Base-by-base conservation (phyloP, 2,113 vertebrate genomes). In the Ptychochromis oligacanthus region DNA sequence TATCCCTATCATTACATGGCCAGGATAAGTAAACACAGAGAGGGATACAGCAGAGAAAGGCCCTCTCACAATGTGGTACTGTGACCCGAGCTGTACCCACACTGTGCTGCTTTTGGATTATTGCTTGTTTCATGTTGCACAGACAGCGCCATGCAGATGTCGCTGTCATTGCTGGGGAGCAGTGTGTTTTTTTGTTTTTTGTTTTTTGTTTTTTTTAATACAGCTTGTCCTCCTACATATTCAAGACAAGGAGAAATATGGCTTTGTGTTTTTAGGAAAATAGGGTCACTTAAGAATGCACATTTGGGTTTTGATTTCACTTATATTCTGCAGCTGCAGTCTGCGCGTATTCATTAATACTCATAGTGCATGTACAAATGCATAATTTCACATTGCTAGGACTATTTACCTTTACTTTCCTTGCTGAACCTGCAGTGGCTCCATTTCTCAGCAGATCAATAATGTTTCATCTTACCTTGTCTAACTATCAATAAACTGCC, bases 1-100 rank as follows among this genome's bases (percentile, higher is more conserved):
- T 59, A 52, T 77, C 85, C 84, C 92, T 93, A 58, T 93, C 91
- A 93, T 93, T 93, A 93, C 80, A 82, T 7, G 55, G 56, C 80
- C 85, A 15, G 43, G 58, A 82, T 80, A 79, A 86, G 82, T 87
- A 88, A 93, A 93, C 89, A 86, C 28, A 89, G 49, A 72, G 76
- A 90, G 72, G 43, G 67, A 87, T 13, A 38, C 64, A 43, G 81
- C 74, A 76, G 80, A 82, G 83, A 49, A 65, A 80, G 54, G 65
- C 80, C 52, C 58, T 85, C 78, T 92, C 80, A 83, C 85, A 65
- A 62, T 74, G 67, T 77, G 81, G 82, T 85, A 22, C 58, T 79
- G 67, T 54, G 85, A 80, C 57, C 81, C 10, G 40, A 79, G n/a
- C 2, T 54, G 22, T 67, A 36, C 80, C 84, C 86, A 61, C 88